phyloP scores from a whole-genome alignment of 2,888 invertebrate genomes.

The Himalopsyche anomala region DNA sequence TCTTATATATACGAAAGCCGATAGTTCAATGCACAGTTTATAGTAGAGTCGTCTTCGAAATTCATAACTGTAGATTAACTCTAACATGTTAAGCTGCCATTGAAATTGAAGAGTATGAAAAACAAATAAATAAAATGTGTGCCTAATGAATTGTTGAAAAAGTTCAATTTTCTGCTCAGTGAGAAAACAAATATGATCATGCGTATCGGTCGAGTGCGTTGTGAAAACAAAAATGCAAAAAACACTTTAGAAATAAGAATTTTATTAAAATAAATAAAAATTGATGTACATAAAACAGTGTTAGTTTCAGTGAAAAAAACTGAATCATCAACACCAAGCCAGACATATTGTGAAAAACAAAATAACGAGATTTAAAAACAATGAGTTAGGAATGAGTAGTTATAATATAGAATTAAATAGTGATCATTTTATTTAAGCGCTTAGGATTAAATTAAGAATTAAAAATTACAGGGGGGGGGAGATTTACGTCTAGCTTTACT shows the following conservation, averaged over 20 bases:
- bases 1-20: too few relatives aligned
- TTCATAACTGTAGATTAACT: neutral
- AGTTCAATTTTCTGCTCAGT: neutral
- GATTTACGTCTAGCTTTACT: constrained; percentile 3
- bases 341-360: constrained; percentile 41
- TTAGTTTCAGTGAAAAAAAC: constrained; percentile 35
- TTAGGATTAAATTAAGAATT: constrained; percentile 40
- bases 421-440: constrained; percentile 42
- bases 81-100: neutral
- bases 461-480: constrained; percentile 36
- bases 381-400: constrained; percentile 37
- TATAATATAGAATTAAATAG: constrained; percentile 38
- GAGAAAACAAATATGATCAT: constrained; percentile 3
- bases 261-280: constrained; percentile 43
- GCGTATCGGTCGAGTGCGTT: neutral
- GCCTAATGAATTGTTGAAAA: constrained; percentile 16
- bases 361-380: constrained; percentile 29
- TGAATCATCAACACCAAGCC: constrained; percentile 27
- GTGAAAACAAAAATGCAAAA: constrained; percentile 29
- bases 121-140: neutral
- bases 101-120: neutral
- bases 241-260: constrained; percentile 29
- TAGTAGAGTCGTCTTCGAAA: too few relatives aligned
- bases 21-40: too few relatives aligned
- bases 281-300: constrained; percentile 39